Evolutionary conservation across 2,113 vertebrate genomes (phyloP), one percentile per base, ranked within the genome.

Genomic region (Aplodontia rufa): DNA sequence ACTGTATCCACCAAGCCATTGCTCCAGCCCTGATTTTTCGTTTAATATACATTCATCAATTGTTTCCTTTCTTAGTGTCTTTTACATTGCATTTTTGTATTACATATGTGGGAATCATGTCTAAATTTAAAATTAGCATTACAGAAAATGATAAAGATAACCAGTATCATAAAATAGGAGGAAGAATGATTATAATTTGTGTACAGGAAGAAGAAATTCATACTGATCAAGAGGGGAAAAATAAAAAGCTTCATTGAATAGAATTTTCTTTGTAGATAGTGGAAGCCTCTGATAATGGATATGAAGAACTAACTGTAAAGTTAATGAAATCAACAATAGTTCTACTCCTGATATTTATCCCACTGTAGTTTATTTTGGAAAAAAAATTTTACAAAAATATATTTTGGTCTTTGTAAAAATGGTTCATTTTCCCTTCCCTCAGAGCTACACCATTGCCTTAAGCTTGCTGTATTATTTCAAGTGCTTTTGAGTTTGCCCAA

Each of bases 41-140:
- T 93, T 89, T 58, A 84, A 53, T 69, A 49, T 24, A 37, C 5
- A 83, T 51, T 55, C 69, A n/a, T 64, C 45, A 74, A 26, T 19
- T 93, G 87, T 89, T 13, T n/a, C 66, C 35, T 94, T 19, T 60
- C 37, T 85, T 80, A 9, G 6, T 87, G 20, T 87, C 40, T 78
- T 92, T 93, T 94, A 92, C 76, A 75, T 81, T 82, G 10, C 83
- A 93, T 11, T 81, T 94, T 94, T 28, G 76, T 49, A 66, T 53
- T 92, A 91, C 74, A 64, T 87, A 75, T 24, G 0, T 0, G 49
- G 17, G 8, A 4, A 53, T 66, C 40, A 17, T 32, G 35, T 87
- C 12, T 53, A 55, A 96, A 85, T 64, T 94, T 3, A 86, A 90
- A 74, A 78, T 94, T 62, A 83, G 17, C 53, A 66, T 51, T 76